Evolutionary conservation across 2,797 vertebrate species (phyloP), one percentile per base, ranked within the genome.

Genomic region (Sebastolobus altivelis): DNA sequence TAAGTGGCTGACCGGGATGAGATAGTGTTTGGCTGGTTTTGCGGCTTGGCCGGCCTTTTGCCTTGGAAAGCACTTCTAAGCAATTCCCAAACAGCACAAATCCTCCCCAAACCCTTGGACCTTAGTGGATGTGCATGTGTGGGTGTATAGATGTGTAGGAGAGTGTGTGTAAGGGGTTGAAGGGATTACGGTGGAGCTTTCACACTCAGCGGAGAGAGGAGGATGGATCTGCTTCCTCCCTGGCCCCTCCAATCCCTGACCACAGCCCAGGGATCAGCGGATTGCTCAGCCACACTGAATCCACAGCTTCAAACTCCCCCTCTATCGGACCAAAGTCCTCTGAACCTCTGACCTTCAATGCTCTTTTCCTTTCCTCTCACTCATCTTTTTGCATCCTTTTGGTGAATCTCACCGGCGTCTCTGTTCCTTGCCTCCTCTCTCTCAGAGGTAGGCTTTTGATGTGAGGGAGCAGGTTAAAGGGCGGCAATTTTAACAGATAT

Each of bases 21-120:
- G 82, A 87, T 78, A 73, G 75, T 55, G 70, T 84, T 63, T 52
- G 77, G 77, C 81, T 65, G 84, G 60, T 88, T 88, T 77, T 84
- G 83, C 75, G 59, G 83, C 77, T 89, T 88, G 86, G 86, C 87
- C 56, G 88, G 85, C 74, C 87, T 87, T 92, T 92, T 91, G 86
- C 90, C 83, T 92, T 83, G 81, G 87, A 94, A 94, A 93, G 89
- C 83, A 93, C 92, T 94, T 92, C 91, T 89, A 88, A 93, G 93
- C 89, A 91, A 94, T 94, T 94, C 90, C 88, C 93, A 87, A 94
- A 91, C 89, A 93, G 86, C 84, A 85, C 87, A 93, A 95, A 95
- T 95, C 93, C 91, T 66, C 76, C 83, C 82, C 80, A 90, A 94
- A 90, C 87, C 90, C 90, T 5, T 62, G 69, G 90, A 90, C 84